phyloP scores from a whole-genome alignment of 2,888 invertebrate genomes.

The Willowsia nigromaculata region DNA sequence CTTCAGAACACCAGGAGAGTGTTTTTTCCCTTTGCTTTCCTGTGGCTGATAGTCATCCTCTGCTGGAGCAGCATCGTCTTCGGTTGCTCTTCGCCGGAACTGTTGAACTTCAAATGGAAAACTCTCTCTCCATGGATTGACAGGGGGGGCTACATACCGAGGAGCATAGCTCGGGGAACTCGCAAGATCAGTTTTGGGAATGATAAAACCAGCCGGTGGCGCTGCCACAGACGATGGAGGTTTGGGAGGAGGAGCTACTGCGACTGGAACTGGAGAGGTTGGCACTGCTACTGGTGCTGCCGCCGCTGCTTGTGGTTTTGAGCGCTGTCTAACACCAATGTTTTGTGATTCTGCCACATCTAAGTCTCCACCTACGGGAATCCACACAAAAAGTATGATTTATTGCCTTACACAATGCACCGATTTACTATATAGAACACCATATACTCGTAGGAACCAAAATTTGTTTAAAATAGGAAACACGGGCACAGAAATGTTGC shows the following conservation, averaged over 20 bases:
- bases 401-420: too few relatives aligned
- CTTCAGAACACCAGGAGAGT: conserved; percentile 41
- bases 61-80: conserved; percentile 14
- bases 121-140: conserved; percentile 46
- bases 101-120: conserved; percentile 46
- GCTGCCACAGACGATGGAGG: neutral
- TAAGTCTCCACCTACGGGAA: conserved; percentile 43
- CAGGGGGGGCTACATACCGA: conserved; percentile 57
- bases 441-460: too few relatives aligned
- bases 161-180: conserved; percentile 59
- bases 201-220: conserved; percentile 25
- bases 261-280: conserved; percentile 40
- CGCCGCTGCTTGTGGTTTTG: neutral
- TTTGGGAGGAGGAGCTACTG: neutral
- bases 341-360: conserved; percentile 59
- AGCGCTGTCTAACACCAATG: neutral
- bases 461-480: too few relatives aligned
- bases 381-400: neutral
- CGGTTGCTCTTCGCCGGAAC: conserved; percentile 44
- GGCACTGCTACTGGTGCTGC: conserved; percentile 35
- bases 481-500: neutral
- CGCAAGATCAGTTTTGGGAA: conserved; percentile 60
- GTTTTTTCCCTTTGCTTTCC: conserved; percentile 67
- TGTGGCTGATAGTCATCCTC: conserved; percentile 62
- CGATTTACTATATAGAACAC: too few relatives aligned